Evolutionary conservation across 2,888 invertebrate species (phyloP).

Genomic region (Parnassius glacialis): DNA sequence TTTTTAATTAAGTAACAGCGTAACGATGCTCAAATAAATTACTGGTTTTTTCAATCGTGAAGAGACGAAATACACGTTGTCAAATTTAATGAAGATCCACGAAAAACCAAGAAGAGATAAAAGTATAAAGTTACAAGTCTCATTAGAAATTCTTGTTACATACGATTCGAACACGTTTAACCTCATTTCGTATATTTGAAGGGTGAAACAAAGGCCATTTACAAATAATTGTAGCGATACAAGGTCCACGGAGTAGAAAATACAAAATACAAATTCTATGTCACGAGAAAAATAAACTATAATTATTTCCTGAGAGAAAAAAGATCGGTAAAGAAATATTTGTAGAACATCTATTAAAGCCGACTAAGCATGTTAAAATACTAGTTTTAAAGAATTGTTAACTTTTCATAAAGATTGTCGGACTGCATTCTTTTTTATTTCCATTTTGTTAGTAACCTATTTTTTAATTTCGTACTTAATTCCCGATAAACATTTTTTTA

Average conservation of each 20-base stretch:
- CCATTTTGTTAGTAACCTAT: neutral
- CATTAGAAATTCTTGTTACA: slow-evolving; percentile 18
- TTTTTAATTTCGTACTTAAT: neutral
- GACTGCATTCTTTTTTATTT: slow-evolving; percentile 2
- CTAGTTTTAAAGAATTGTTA: neutral
- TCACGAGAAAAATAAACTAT: slow-evolving; percentile 1
- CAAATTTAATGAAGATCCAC: slow-evolving; percentile 14
- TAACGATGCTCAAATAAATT: slow-evolving; percentile 9
- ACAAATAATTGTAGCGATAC: slow-evolving; percentile 2
- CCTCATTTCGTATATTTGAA: slow-evolving; percentile 15
- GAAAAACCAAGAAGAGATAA: slow-evolving; percentile 13
- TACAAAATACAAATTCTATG: neutral
- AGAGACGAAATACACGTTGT: slow-evolving; percentile 1
- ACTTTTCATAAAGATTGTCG: neutral
- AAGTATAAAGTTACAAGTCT: slow-evolving; percentile 18
- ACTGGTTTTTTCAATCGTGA: neutral
- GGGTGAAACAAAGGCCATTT: slow-evolving; percentile 16
- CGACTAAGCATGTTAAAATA: neutral
- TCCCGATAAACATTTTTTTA: neutral
- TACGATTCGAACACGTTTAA: slow-evolving; percentile 17
- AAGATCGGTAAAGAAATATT: slow-evolving; percentile 9
- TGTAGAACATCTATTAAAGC: neutral
- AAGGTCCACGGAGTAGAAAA: slow-evolving; percentile 7
- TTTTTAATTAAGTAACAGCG: slow-evolving; percentile 13
- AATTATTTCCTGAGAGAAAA: neutral